Evolutionary conservation across 1,140 invertebrate genomes (phyloP).

Genomic region (Drosophila teissieri): DNA sequence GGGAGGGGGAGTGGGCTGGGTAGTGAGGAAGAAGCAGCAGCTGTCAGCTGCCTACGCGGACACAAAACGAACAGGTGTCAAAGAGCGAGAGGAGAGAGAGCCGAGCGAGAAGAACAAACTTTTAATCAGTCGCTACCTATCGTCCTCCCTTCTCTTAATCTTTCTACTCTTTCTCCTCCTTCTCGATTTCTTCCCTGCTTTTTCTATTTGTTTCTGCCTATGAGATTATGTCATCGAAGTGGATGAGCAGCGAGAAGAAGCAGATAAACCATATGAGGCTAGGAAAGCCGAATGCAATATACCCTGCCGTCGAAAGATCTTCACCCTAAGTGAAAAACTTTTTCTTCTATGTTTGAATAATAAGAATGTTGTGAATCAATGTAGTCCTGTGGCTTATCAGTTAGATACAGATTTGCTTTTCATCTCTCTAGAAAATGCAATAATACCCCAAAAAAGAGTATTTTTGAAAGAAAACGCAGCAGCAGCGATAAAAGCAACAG

Average conservation of each 20-base stretch:
- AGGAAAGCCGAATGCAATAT: not conserved
- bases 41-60: slow-evolving; percentile 44
- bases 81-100: slow-evolving; percentile 18
- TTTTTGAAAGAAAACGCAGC: slow-evolving; percentile 2
- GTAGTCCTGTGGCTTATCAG: too few relatives aligned
- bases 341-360: too few relatives aligned
- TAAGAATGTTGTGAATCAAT: too few relatives aligned
- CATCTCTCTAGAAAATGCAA: too few relatives aligned
- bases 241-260: slow-evolving; percentile 30
- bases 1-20: not conserved
- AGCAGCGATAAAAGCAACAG: slow-evolving; percentile 26
- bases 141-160: not conserved
- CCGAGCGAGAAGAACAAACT: not conserved
- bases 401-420: too few relatives aligned
- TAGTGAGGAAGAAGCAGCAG: not conserved
- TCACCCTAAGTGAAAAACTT: not conserved
- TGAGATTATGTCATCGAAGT: slow-evolving; percentile 58
- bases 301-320: not conserved
- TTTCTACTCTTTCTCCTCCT: not conserved
- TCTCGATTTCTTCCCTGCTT: not conserved
- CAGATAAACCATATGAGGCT: not conserved
- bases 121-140: slow-evolving; percentile 8
- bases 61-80: slow-evolving; percentile 60
- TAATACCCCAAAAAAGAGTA: not conserved
- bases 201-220: slow-evolving; percentile 20